Conservation (phyloP, 1,140 invertebrate genomes). For the Drosophila eugracilis region DNA sequence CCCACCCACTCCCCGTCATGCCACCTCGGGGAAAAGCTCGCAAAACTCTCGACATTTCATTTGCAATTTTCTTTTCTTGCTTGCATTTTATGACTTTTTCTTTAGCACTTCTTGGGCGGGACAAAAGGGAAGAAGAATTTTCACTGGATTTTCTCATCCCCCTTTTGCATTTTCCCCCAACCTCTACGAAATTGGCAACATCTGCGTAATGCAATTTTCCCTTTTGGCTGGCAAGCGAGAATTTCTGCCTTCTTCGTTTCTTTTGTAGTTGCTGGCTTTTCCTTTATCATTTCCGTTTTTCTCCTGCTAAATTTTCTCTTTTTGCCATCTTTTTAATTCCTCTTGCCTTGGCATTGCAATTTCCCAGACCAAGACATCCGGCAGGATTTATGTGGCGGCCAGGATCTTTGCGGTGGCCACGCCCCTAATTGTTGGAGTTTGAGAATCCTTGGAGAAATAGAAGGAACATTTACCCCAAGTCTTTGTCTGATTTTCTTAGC, state of each 20-base stretch:
- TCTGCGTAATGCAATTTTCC: conserved; percentile 79
- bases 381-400: conserved; percentile 50
- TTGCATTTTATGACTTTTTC: conserved; percentile 77
- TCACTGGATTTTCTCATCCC: conserved; percentile 2
- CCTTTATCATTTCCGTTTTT: conserved; percentile 20
- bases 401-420: conserved; percentile 54
- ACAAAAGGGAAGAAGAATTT: conserved; percentile 26
- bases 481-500: conserved; percentile 18
- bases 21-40: conserved; percentile 32
- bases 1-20: not conserved
- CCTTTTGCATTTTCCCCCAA: not conserved
- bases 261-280: conserved; percentile 32
- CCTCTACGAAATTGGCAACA: conserved; percentile 64
- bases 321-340: conserved; percentile 52
- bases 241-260: conserved; percentile 41
- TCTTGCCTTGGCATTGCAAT: conserved; percentile 45
- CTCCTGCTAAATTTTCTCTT: conserved; percentile 17
- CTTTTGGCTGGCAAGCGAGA: conserved; percentile 55
- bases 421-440: conserved; percentile 42
- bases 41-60: conserved; percentile 71
- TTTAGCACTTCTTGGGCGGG: conserved; percentile 51
- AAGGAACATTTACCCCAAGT: conserved; percentile 18
- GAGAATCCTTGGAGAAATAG: conserved; percentile 11
- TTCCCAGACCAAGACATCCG: conserved; percentile 25
- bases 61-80: conserved; percentile 76